Evolutionary conservation across 2,888 invertebrate genomes (phyloP), one percentile per base, ranked within the genome.

Genomic region (Diachrysia chrysitis): DNA sequence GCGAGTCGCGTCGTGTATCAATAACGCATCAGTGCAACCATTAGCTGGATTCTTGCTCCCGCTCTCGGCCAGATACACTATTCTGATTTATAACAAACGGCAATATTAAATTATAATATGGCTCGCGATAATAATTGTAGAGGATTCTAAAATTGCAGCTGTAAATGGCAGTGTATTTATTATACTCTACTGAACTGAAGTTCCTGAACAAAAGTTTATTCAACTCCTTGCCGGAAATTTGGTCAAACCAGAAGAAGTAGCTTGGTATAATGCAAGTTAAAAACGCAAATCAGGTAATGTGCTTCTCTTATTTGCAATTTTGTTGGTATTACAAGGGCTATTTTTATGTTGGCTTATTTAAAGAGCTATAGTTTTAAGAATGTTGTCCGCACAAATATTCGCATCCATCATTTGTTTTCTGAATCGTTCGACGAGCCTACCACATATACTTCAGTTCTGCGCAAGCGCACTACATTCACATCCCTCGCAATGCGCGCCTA

Each of bases 11-110:
- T 67, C 76, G 75, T 78, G 84, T 85, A 86, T 87, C 85, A 83
- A 85, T 84, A 85, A 85, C 84, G 82, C 85, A 86, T 85, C 86
- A 85, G 69, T 73, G 78, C 80, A 79, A 82, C 83, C 82, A 78
- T 81, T 76, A 80, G 79, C 67, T 79, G 76, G 78, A 79, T 82
- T 81, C 75, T 69, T 75, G 73, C 79, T 76, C 71, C 74, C 78
- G 68, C 69, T 73, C 63, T 62, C 68, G 54, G 72, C 61, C 63
- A 71, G 76, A 71, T 71, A 74, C 71, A 76, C 64, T 78, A 82
- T 79, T 84, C 81, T 76, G 81, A 77, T 78, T 78, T 78, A 73
- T 66, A 73, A 66, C 69, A 70, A 66, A 73, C 73, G 60, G 25
- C 63, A 58, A 35, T 73, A 62, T 67, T 32, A 53, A 69, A 68